Conservation (phyloP, 2,113 vertebrate species). For the Platysteira castanea region DNA sequence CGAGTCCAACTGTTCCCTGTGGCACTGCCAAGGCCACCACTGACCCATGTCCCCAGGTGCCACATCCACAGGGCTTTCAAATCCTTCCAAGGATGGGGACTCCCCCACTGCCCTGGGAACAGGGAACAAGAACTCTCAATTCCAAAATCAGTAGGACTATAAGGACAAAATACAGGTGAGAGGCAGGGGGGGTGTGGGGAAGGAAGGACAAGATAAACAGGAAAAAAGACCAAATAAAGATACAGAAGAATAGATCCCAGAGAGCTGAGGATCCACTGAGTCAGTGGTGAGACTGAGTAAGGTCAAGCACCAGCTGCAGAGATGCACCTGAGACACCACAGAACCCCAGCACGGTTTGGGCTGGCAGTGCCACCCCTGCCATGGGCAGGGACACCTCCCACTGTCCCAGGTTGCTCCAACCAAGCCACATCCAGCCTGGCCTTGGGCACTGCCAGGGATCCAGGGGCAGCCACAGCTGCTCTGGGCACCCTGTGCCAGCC, state of each 20-base stretch:
- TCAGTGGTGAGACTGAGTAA: background rate
- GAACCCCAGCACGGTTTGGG: background rate
- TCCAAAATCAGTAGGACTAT: background rate
- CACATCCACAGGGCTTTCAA: background rate
- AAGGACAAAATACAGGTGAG: background rate
- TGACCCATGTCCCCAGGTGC: background rate
- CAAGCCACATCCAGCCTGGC: background rate
- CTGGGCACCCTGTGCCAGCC: background rate
- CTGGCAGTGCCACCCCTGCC: background rate
- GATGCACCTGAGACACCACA: background rate
- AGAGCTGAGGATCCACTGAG: background rate
- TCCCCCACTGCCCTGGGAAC: background rate
- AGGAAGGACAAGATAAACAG: background rate
- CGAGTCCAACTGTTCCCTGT: rapidly evolving
- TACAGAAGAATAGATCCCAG: too few species aligned
- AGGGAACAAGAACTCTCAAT: background rate
- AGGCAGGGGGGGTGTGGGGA: too few species aligned
- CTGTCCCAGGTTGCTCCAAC: rapidly evolving
- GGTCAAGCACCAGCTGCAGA: background rate
- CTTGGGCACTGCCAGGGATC: rapidly evolving
- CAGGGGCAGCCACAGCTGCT: background rate
- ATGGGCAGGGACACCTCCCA: background rate
- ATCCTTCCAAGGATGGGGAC: background rate
- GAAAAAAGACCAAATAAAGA: background rate
- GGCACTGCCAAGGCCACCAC: background rate